These are phyloP conservation scores for Pammene fasciana DNA, from an alignment of 2,888 invertebrate species.

Conservation along the genomic window DNA sequence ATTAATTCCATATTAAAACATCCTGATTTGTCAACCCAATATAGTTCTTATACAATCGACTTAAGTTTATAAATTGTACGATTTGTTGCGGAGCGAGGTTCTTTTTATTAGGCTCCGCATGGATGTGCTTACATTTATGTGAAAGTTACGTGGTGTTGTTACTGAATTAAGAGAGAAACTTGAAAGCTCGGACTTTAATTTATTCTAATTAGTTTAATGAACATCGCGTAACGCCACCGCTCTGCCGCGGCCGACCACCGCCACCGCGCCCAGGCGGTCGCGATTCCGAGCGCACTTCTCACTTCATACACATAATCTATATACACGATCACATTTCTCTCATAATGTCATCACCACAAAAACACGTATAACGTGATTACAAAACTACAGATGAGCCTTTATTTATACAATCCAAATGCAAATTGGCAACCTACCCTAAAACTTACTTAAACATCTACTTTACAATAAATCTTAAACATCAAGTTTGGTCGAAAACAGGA, in stretches of 20 bases:
- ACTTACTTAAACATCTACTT: constrained; percentile 36
- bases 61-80: constrained; percentile 5
- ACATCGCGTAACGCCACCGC: constrained; percentile 59
- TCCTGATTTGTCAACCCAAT: constrained; percentile 6
- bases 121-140: constrained; percentile 49
- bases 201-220: constrained; percentile 75
- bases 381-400: constrained; percentile 27
- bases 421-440: constrained; percentile 35
- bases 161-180: constrained; percentile 57
- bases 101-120: neutral
- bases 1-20: neutral
- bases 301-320: constrained; percentile 42
- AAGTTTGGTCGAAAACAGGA: constrained; percentile 83
- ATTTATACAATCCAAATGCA: constrained; percentile 32
- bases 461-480: constrained; percentile 61
- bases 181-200: constrained; percentile 63
- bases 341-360: constrained; percentile 31
- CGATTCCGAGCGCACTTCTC: constrained; percentile 3
- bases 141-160: constrained; percentile 51
- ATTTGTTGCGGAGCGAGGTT: neutral
- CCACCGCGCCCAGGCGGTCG: constrained; percentile 1
- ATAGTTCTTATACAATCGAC: neutral
- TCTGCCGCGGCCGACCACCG: constrained; percentile 19
- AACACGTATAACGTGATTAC: constrained; percentile 20
- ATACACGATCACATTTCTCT: constrained; percentile 50